Percentiles rank a stretch among this genome's conserved stretches.
These are phyloP conservation scores for Neostethus bicornis DNA, from an alignment of 2,797 vertebrate species.

Conservation along the genomic window DNA sequence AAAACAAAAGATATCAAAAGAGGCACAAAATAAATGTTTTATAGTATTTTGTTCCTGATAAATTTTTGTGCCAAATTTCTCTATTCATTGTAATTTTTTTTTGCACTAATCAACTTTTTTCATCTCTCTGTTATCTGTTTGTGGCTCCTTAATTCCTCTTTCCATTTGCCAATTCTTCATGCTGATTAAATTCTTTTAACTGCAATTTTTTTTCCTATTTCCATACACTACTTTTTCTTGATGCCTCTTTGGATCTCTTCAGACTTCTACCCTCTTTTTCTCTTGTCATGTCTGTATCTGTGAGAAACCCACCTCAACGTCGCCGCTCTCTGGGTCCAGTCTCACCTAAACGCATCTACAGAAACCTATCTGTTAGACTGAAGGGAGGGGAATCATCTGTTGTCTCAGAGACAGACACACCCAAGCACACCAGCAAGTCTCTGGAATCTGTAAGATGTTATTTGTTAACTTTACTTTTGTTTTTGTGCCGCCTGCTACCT, in stretches of 20 bases:
- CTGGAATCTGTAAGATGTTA: constrained; percentile 64
- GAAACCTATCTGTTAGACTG: constrained; percentile 80
- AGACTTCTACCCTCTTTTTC: constrained; percentile 4
- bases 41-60: constrained; percentile 44
- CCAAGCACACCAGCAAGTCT: constrained; percentile 63
- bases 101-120: constrained; percentile 33
- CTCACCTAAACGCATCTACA: constrained; percentile 82
- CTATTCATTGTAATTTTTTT: constrained; percentile 28
- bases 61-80: constrained; percentile 26
- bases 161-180: constrained; percentile 27
- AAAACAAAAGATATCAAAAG: constrained; percentile 26
- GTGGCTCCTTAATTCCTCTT: constrained; percentile 9
- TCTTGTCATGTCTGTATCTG: constrained; percentile 69
- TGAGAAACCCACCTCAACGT: constrained; percentile 74
- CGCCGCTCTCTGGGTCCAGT: constrained; percentile 78
- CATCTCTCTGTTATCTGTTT: constrained; percentile 20
- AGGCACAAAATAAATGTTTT: constrained; percentile 35
- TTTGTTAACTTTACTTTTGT: neutral
- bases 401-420: constrained; percentile 32
- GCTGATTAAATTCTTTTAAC: constrained; percentile 1
- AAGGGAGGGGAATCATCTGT: constrained; percentile 68
- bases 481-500: neutral
- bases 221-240: neutral
- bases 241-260: neutral
- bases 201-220: neutral